Percentiles rank a stretch among this genome's conserved stretches.
These are phyloP conservation scores for Sesia bembeciformis DNA, from an alignment of 2,888 invertebrate species.

Conservation along the genomic window DNA sequence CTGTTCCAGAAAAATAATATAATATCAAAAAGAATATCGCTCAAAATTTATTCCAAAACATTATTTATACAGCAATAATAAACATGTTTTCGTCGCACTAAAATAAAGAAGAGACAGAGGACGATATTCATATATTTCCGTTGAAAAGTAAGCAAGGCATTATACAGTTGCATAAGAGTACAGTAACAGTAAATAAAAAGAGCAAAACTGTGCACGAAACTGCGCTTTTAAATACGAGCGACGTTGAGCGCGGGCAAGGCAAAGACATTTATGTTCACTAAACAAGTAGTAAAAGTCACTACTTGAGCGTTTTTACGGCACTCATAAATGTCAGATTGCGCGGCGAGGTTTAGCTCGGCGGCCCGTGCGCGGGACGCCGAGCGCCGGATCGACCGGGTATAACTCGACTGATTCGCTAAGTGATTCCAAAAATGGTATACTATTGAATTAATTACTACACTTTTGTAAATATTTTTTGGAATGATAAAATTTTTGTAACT, in stretches of 20 bases:
- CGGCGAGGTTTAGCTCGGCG: conserved; percentile 56
- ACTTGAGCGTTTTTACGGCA: conserved; percentile 76
- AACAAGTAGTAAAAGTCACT: conserved; percentile 77
- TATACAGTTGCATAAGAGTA: conserved; percentile 72
- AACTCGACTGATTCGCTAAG: not conserved
- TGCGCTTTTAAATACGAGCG: conserved; percentile 73
- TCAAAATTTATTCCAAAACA: not conserved
- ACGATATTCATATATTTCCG: conserved; percentile 59
- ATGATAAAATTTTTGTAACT: too few relatives aligned
- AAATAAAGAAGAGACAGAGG: conserved; percentile 71
- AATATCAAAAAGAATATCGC: too few relatives aligned
- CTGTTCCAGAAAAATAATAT: too few relatives aligned
- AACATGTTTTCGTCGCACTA: conserved; percentile 52
- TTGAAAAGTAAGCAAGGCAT: conserved; percentile 71
- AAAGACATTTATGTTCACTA: conserved; percentile 77
- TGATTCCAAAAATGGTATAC: not conserved
- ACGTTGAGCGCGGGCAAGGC: conserved; percentile 69
- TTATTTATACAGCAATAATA: conserved; percentile 9
- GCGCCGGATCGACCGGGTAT: not conserved
- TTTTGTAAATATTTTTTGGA: too few relatives aligned
- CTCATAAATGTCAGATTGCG: conserved; percentile 76
- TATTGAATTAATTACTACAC: not conserved
- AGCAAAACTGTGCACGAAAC: conserved; percentile 67
- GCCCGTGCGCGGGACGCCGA: conserved; percentile 33
- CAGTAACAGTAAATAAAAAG: conserved; percentile 67